Evolutionary conservation across 2,113 vertebrate genomes (phyloP).

Genomic region (Falco punctatus): DNA sequence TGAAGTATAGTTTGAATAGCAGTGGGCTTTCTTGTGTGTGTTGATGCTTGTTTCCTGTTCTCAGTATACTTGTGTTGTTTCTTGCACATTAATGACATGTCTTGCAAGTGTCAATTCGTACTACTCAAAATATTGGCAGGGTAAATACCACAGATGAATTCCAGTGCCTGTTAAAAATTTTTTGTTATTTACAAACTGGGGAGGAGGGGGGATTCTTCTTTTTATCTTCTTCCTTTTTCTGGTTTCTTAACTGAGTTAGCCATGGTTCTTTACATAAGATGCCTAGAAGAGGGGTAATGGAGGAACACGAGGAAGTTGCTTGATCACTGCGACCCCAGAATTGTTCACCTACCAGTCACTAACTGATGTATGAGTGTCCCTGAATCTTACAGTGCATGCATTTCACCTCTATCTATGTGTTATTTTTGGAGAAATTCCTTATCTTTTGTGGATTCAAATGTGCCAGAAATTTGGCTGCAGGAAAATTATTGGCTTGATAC

Average conservation of each 20-base stretch:
- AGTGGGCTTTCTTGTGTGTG: neutral
- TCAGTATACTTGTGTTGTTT: neutral
- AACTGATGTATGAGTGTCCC: neutral
- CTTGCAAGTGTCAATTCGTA: neutral
- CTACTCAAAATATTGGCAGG: accelerated
- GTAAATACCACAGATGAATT: neutral
- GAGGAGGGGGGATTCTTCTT: neutral
- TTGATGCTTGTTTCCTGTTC: neutral
- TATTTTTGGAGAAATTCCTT: neutral
- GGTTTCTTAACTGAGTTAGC: neutral
- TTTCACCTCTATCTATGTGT: neutral
- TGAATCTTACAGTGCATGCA: neutral
- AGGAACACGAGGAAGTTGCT: neutral
- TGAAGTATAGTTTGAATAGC: neutral
- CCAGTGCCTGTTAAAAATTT: neutral
- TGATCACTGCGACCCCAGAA: neutral
- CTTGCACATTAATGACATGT: neutral
- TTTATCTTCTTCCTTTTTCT: neutral
- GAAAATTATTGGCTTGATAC: neutral
- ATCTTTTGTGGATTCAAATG: neutral
- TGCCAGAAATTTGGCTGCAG: neutral
- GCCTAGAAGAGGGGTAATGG: neutral
- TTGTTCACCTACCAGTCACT: accelerated
- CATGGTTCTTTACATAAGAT: neutral
- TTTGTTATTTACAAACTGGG: neutral